Evolutionary conservation across 1,140 invertebrate genomes (phyloP).

Genomic region (Papilio aristodemus): DNA sequence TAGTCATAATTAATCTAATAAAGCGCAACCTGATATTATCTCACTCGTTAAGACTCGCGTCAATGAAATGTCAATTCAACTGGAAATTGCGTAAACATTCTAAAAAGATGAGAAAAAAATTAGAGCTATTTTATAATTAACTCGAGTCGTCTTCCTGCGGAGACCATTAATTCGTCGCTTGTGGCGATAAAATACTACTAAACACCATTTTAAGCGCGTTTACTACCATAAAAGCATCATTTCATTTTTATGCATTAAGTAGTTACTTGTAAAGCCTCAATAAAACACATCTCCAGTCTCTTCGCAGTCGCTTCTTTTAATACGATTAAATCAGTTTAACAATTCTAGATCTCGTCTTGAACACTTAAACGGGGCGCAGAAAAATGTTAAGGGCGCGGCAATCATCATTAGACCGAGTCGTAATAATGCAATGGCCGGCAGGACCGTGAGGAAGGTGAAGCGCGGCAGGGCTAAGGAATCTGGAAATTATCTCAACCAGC

Average conservation of each 20-base stretch:
- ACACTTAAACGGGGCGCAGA: conserved; percentile 35
- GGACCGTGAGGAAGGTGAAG: conserved; percentile 76
- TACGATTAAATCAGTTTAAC: conserved; percentile 35
- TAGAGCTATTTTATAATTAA: conserved; percentile 15
- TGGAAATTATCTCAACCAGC: conserved; percentile 44
- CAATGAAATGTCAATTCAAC: conserved; percentile 8
- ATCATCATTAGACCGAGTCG: conserved; percentile 45
- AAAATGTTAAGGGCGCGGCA: conserved; percentile 41
- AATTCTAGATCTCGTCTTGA: conserved; percentile 33
- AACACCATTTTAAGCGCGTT: not conserved
- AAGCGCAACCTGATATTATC: not conserved
- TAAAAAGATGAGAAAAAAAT: not conserved
- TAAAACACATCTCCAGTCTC: conserved; percentile 45
- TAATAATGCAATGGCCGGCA: conserved; percentile 77
- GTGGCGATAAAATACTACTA: conserved; percentile 16
- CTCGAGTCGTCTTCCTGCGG: not conserved
- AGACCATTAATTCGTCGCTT: conserved; percentile 17
- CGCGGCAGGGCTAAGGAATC: conserved; percentile 63
- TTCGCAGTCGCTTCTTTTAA: conserved; percentile 34
- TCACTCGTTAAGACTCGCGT: not conserved
- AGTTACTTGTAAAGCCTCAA: conserved; percentile 51
- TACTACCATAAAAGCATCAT: conserved; percentile 17
- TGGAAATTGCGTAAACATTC: not conserved
- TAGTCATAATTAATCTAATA: not conserved
- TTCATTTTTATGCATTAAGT: conserved; percentile 26